Base-by-base conservation (phyloP, 2,113 vertebrate species). In the Gasterosteus nipponicus region DNA sequence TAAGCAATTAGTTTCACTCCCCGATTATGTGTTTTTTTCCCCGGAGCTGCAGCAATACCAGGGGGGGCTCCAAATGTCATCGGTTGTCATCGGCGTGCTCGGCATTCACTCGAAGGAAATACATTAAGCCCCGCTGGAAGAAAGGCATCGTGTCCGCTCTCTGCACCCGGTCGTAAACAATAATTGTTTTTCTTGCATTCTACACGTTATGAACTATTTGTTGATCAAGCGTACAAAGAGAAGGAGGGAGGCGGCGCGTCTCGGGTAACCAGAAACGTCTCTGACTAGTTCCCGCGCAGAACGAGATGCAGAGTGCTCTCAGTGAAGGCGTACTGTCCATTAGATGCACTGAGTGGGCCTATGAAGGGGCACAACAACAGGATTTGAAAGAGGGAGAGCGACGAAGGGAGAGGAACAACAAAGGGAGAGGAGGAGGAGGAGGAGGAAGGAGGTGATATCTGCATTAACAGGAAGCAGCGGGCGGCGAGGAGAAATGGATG, bases 401-500 rank as follows among this genome's bases (percentile, higher is more conserved):
- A 76, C 64, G 79, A 77, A 82, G 72, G 66, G 65, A 81, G 46
- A 78, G 80, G 70, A 57, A 84, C 80, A 87, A 86, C 59, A 87
- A 88, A 78, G 70, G 49, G 56, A 74, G 46, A 75, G 77, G 35
- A 22, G 61, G 35, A 41, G 38, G n/a, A 62, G 44, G 62, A 47
- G 57, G 56, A 63, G 75, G 67, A 57, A 69, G 75, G 77, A 81
- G 61, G 80, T 78, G 72, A 91, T 86, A 91, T 90, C 85, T 91
- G 86, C 86, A 90, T 92, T 85, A 89, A 73, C 81, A 84, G 84
- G 85, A 69, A 88, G 82, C 73, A 86, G 84, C 84, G 73, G 67
- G 88, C 79, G 33, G 71, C 6, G 31, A 75, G 67, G 75, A 67
- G 72, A 69, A 75, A 82, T 68, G 70, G 81, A 78, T 68, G 79